Conservation (phyloP, 1,140 invertebrate species). For the Ericerus pela region DNA sequence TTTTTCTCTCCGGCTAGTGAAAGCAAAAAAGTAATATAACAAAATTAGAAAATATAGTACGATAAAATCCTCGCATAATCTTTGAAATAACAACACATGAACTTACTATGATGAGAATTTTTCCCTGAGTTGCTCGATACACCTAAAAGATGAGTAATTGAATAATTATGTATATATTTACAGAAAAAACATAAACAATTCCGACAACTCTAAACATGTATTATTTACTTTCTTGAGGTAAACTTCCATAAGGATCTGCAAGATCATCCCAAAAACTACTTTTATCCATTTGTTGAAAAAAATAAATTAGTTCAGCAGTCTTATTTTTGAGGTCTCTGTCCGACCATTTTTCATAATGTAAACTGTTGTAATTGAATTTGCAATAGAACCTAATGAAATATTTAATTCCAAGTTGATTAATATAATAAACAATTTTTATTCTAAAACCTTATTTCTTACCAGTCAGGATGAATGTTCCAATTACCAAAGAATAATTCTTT, state of each 20-base stretch:
- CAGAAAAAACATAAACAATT: background rate
- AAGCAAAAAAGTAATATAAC: too few species aligned
- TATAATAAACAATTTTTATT: background rate
- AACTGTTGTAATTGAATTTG: conserved; percentile 50
- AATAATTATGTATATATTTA: too few species aligned
- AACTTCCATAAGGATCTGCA: conserved; percentile 12
- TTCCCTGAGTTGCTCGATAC: too few species aligned
- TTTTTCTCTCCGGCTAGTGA: too few species aligned
- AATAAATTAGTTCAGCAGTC: conserved; percentile 66
- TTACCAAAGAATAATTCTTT: conserved; percentile 30
- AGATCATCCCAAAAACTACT: conserved; percentile 9
- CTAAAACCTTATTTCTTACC: conserved; percentile 36
- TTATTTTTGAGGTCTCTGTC: conserved; percentile 54
- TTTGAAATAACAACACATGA: too few species aligned
- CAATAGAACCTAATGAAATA: conserved; percentile 57
- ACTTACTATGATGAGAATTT: too few species aligned
- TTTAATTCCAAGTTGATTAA: background rate
- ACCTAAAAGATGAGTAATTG: too few species aligned
- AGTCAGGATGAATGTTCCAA: conserved; percentile 83
- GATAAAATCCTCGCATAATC: too few species aligned
- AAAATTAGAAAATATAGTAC: too few species aligned
- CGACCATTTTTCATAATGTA: background rate
- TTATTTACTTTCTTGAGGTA: conserved; percentile 3
- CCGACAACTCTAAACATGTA: background rate
- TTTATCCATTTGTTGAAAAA: conserved; percentile 41